These are phyloP conservation scores for Myiotriccus ornatus DNA, from an alignment of 2,797 vertebrate species.

Conservation along the genomic window DNA sequence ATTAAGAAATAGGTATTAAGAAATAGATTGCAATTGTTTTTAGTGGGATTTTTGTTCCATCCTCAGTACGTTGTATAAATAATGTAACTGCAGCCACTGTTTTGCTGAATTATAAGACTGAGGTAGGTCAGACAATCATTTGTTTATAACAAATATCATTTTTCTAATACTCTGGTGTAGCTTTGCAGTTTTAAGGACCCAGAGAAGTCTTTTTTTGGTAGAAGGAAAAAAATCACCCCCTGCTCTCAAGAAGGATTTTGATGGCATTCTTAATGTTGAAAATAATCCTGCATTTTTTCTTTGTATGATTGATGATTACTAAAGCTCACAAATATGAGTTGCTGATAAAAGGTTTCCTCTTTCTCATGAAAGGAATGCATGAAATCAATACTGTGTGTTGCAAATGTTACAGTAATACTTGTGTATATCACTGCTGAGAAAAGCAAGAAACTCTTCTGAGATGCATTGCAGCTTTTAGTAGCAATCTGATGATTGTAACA, in stretches of 20 bases:
- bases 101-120: not conserved
- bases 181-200: not conserved
- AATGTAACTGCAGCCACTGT: not conserved
- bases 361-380: not conserved
- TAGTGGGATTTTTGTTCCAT: not conserved
- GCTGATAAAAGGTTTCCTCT: not conserved
- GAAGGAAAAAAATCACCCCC: not conserved
- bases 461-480: not conserved
- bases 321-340: not conserved
- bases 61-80: not conserved
- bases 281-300: not conserved
- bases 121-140: not conserved
- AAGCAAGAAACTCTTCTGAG: not conserved
- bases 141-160: rapidly evolving
- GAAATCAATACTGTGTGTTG: not conserved
- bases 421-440: not conserved
- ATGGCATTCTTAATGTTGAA: not conserved
- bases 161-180: not conserved
- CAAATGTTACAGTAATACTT: not conserved
- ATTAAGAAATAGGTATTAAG: no score
- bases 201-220: not conserved
- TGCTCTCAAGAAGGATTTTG: not conserved
- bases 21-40: not conserved
- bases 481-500: not conserved
- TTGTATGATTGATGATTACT: not conserved